Evolutionary conservation across 1,140 invertebrate species (phyloP).

Genomic region (Plodia interpunctella): DNA sequence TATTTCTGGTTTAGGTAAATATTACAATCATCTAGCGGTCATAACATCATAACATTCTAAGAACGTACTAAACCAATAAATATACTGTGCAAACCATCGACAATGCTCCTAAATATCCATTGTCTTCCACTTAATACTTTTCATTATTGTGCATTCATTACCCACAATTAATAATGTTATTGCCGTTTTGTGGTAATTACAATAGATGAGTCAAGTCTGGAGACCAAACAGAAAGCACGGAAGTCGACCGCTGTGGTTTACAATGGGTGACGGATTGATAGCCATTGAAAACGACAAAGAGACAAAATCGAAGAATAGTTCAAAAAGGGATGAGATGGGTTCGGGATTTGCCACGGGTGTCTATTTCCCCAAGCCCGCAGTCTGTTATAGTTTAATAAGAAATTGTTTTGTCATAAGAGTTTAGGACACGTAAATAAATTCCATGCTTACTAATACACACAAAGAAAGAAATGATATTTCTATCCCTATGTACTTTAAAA

Average conservation of each 20-base stretch:
- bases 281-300: constrained; percentile 30
- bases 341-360: not conserved
- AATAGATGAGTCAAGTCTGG: not conserved
- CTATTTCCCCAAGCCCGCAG: constrained; percentile 18
- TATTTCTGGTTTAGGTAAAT: too few species aligned
- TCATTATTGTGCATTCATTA: not conserved
- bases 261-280: constrained; percentile 32
- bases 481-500: too few species aligned
- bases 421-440: too few species aligned
- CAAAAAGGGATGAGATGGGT: constrained; percentile 12
- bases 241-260: constrained; percentile 7
- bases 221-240: constrained; percentile 5
- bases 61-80: too few species aligned
- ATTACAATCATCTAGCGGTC: too few species aligned
- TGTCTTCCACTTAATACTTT: not conserved
- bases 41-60: too few species aligned
- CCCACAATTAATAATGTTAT: not conserved
- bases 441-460: too few species aligned
- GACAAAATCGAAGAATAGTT: constrained; percentile 30
- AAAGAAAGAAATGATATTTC: too few species aligned
- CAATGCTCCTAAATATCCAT: not conserved
- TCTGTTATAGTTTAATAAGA: too few species aligned
- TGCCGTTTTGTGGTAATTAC: not conserved
- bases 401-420: too few species aligned
- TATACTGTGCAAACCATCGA: too few species aligned